Conservation (phyloP, 2,888 invertebrate species). For the Dorcus parallelipipedus region DNA sequence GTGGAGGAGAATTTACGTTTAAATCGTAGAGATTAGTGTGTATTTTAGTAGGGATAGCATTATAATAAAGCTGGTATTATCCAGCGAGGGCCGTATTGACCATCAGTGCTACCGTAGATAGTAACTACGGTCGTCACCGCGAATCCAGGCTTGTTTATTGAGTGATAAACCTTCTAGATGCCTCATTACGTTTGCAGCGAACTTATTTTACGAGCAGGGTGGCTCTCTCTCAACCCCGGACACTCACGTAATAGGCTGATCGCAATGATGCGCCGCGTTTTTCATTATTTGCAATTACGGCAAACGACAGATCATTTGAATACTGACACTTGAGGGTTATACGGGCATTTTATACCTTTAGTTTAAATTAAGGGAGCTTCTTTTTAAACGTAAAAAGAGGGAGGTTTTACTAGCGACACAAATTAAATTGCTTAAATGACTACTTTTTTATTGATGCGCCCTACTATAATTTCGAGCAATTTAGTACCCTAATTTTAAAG, state of each 20-base stretch:
- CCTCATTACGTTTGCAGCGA: conserved; percentile 45
- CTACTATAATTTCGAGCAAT: conserved; percentile 31
- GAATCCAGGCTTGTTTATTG: conserved; percentile 41
- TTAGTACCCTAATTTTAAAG: conserved; percentile 37
- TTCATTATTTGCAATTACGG: conserved; percentile 42
- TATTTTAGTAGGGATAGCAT: conserved; percentile 11
- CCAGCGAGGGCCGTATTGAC: conserved; percentile 13
- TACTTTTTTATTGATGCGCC: conserved; percentile 37
- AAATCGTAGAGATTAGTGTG: conserved; percentile 14
- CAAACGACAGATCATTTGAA: conserved; percentile 38
- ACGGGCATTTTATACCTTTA: conserved; percentile 39
- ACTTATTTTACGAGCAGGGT: conserved; percentile 42
- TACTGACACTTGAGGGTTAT: conserved; percentile 34
- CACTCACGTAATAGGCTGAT: conserved; percentile 30
- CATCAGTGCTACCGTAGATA: conserved; percentile 15
- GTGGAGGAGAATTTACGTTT: conserved; percentile 14
- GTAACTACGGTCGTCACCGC: conserved; percentile 19
- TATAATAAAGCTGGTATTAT: conserved; percentile 8
- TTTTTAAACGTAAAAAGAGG: conserved; percentile 8
- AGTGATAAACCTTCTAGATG: conserved; percentile 47
- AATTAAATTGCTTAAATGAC: conserved; percentile 42
- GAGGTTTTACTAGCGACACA: conserved; percentile 31
- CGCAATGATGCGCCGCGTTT: conserved; percentile 33
- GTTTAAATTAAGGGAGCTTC: conserved; percentile 37
- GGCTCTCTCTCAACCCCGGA: conserved; percentile 20